Percentiles rank a stretch among this genome's conserved stretches.
Conservation (phyloP, 1,140 invertebrate species). For the Cheumatopsyche charites region DNA sequence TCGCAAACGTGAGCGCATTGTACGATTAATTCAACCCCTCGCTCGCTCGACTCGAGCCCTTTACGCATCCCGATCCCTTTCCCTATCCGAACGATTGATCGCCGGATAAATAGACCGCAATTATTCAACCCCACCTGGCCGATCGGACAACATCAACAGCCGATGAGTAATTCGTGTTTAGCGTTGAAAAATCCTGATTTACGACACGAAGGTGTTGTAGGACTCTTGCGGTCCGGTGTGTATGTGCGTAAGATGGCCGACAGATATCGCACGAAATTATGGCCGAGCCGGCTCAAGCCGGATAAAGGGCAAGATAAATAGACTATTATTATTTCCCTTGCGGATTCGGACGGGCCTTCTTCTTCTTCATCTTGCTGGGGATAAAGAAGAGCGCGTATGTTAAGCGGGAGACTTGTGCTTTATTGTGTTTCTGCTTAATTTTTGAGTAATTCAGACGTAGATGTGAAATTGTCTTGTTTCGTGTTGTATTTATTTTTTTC, state of each 20-base stretch:
- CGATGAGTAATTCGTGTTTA: slow-evolving; percentile 11
- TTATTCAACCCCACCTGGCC: slow-evolving; percentile 23
- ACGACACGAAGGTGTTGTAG: not conserved
- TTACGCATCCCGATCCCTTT: slow-evolving; percentile 2
- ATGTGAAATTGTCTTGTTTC: no score
- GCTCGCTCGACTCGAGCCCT: slow-evolving; percentile 7
- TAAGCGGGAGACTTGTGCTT: no score
- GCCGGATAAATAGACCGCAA: slow-evolving; percentile 24
- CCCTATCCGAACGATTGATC: slow-evolving; percentile 3
- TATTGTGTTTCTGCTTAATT: no score
- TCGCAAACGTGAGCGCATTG: slow-evolving; percentile 28
- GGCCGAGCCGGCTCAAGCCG: slow-evolving; percentile 17
- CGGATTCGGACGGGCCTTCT: not conserved
- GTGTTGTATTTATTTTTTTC: no score
- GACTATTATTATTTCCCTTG: slow-evolving; percentile 24
- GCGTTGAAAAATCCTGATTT: slow-evolving; percentile 20
- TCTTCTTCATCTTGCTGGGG: no score
- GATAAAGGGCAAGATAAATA: slow-evolving; percentile 31
- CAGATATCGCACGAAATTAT: slow-evolving; percentile 26
- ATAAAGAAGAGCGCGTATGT: no score
- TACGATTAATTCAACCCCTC: slow-evolving; percentile 1
- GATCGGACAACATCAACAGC: not conserved
- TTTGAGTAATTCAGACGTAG: no score
- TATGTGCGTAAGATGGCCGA: slow-evolving; percentile 16
- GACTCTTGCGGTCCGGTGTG: not conserved